Conservation (phyloP, 2,113 vertebrate species). For the Sciurus niger region DNA sequence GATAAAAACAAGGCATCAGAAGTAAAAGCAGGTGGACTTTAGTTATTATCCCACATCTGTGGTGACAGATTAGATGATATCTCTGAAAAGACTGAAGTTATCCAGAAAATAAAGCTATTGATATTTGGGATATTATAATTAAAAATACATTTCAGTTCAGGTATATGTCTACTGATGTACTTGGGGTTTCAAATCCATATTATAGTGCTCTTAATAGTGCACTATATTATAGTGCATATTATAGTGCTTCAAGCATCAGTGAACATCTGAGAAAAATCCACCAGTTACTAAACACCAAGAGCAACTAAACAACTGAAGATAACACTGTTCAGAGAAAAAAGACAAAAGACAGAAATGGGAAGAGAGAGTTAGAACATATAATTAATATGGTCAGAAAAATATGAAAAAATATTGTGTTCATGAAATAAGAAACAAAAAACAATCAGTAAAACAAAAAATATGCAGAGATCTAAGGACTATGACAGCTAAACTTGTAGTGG, state of each 20-base stretch:
- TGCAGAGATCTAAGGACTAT: background rate
- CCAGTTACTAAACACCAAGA: background rate
- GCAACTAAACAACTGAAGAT: background rate
- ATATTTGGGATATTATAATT: background rate
- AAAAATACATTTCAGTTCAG: background rate
- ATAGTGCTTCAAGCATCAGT: background rate
- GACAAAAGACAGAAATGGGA: background rate
- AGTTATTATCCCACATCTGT: background rate
- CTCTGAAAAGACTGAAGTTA: background rate
- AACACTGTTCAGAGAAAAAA: background rate
- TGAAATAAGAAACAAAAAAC: background rate
- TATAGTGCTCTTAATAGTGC: background rate
- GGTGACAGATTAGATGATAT: background rate
- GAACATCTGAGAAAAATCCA: slow-evolving; percentile 8
- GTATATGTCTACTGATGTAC: background rate
- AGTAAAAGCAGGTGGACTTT: background rate
- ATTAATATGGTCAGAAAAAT: slow-evolving; percentile 15
- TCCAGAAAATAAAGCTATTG: background rate
- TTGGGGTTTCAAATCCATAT: background rate
- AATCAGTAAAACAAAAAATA: background rate
- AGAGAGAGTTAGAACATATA: background rate
- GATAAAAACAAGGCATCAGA: background rate
- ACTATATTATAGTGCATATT: no score
- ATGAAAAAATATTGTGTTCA: background rate
- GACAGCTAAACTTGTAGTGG: background rate